A percentile compares a stretch with the other conserved stretches of the same genome.
Evolutionary conservation across 1,140 invertebrate species (phyloP).

Genomic region (Ceratitis capitata): DNA sequence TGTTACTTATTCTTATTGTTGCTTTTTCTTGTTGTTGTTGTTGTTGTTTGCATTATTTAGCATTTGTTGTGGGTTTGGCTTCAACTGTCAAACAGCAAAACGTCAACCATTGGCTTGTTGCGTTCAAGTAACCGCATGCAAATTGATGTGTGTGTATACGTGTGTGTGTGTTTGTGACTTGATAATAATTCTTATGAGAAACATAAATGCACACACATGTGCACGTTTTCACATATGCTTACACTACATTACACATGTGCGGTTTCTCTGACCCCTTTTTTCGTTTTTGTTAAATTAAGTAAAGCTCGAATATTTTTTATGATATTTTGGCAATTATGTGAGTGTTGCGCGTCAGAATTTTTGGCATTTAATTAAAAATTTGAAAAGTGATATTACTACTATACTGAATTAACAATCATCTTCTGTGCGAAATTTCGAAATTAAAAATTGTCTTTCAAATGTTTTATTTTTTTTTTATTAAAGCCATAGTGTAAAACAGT

Average conservation of each 20-base stretch:
- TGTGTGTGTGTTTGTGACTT: background rate
- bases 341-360: background rate
- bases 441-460: too few species aligned
- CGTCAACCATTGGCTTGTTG: conserved; percentile 36
- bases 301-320: background rate
- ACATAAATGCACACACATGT: background rate
- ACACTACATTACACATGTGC: background rate
- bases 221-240: background rate
- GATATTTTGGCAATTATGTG: background rate
- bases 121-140: too few species aligned
- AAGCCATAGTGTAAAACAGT: too few species aligned
- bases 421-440: too few species aligned
- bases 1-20: background rate
- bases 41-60: background rate
- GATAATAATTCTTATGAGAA: background rate
- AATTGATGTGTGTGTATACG: background rate
- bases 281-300: background rate
- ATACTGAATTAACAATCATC: background rate
- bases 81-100: background rate
- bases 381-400: background rate
- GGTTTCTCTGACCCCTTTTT: background rate
- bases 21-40: background rate
- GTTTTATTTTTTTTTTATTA: too few species aligned
- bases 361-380: conserved; percentile 27
- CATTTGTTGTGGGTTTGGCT: conserved; percentile 32